Base-by-base conservation (phyloP, 2,113 vertebrate species). In the Delphinus delphis region DNA sequence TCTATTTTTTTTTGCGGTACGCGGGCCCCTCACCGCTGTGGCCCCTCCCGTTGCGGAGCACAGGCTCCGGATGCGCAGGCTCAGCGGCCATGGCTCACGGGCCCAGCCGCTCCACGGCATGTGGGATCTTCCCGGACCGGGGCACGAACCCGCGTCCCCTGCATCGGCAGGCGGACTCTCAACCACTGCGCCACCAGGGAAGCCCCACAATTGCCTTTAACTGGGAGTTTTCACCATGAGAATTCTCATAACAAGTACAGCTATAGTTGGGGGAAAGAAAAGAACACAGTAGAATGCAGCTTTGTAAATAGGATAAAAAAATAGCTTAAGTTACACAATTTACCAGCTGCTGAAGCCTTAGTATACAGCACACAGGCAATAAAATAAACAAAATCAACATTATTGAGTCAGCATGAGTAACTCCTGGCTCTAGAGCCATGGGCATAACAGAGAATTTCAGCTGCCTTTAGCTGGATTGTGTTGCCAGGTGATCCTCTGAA, bases 291-390 rank as follows among this genome's bases (percentile, higher is more conserved):
- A 17, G 65, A 87, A 95, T 85, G 70, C 15, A 76, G 53, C 60
- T 92, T 94, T 95, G 93, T 90, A 96, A 97, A 96, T 82, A 90
- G 92, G 92, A 41, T 86, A 74, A 87, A 93, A 93, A 97, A 70
- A 50, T 7, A 88, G 83, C 41, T 33, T 41, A 87, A 93, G 80
- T 80, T 77, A 84, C 20, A 93, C 92, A 76, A 55, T 26, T 77
- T 44, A 76, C 33, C 79, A 80, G 87, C 55, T 90, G 63, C 25
- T 87, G 28, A 50, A 89, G 36, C 44, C 38, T 92, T 60, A 53
- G 36, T 36, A 12, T 93, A 20, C 21, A 89, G 63, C 68, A 76
- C 55, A 76, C 58, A 93, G 79, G 50, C 50, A 86, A 71, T 71
- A 60, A 96, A 53, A 84, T 93, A 97, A 98, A 44, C 68, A 96